Base-by-base conservation (phyloP, 2,888 invertebrate genomes). In the Drosophila silvestris region DNA sequence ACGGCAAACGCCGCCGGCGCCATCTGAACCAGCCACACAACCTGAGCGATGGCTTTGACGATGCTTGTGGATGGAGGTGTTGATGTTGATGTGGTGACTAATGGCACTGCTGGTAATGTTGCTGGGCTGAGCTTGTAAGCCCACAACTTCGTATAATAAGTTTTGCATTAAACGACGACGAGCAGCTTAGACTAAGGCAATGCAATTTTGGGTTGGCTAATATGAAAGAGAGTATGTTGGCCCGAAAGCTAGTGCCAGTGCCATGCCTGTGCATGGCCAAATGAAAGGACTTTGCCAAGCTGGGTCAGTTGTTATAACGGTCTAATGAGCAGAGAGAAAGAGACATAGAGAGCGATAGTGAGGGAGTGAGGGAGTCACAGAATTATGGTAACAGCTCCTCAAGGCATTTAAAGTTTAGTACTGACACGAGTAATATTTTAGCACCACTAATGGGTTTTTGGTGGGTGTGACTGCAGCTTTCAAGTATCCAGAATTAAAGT, bases 61-160 rank as follows among this genome's bases (percentile, higher is more conserved):
- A 37, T n/a, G 41, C 5, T 41, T 19, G 7, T 28, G 37, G 37
- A 28, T 26, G 37, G 26, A 19, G 56, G 16, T 28, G 57, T 4
- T 68, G 53, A 19, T 37, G 37, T 37, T 37, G 26, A 28, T 28
- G 33, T 44, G 30, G 16, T 16, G n/a, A 30, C n/a, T 41, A 44
- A 7, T 37, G 32, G 28, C 26, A 6, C 26, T 41, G 53, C 41
- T 69, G 77, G 12, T 47, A 70, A 59, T 54, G 39, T 41, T 59
- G 59, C 28, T 52, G 57, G 44, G 58, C 66, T 56, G 56, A 65
- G 51, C 82, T 56, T 62, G 63, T 79, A 85, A 82, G 80, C 76
- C 63, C 61, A 64, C 81, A 59, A 82, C 88, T 75, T 77, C 83
- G 73, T 70, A 71, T 85, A 79, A 88, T 84, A 82, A 88, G 77